These are phyloP conservation scores for Sebastes itinus DNA, from an alignment of 2,797 vertebrate genomes.

Conservation along the genomic window DNA sequence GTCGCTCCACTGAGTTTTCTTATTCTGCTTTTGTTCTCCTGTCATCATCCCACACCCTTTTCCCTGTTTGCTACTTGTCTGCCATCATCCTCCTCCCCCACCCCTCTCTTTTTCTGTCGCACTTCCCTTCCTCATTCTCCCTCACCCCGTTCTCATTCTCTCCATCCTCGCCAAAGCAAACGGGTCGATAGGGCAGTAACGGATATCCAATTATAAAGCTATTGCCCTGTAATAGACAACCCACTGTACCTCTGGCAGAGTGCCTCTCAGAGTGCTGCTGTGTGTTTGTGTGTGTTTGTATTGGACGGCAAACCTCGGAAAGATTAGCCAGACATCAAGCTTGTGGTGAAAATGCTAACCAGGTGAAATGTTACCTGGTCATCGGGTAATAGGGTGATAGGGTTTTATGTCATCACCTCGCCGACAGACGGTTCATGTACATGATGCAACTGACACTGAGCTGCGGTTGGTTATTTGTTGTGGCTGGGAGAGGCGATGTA, in stretches of 20 bases:
- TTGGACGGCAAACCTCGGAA: neutral
- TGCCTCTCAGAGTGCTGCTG: conserved; percentile 28
- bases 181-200: conserved; percentile 51
- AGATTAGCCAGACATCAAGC: neutral
- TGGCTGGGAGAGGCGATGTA: neutral
- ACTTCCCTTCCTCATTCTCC: neutral
- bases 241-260: conserved; percentile 44
- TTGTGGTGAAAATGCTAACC: conserved; percentile 3
- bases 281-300: neutral
- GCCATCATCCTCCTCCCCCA: neutral
- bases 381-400: neutral
- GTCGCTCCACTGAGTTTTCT: neutral
- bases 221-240: conserved; percentile 60
- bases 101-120: neutral
- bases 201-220: conserved; percentile 65
- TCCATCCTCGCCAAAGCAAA: conserved; percentile 52
- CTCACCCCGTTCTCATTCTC: conserved; percentile 7
- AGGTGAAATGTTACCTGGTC: conserved; percentile 28
- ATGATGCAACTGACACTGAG: neutral
- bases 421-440: neutral
- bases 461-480: conserved; percentile 13
- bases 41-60: neutral
- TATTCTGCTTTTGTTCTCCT: neutral
- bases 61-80: neutral
- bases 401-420: conserved; percentile 5